Evolutionary conservation across 2,113 vertebrate genomes (phyloP).

Genomic region (Tiliqua scincoides): DNA sequence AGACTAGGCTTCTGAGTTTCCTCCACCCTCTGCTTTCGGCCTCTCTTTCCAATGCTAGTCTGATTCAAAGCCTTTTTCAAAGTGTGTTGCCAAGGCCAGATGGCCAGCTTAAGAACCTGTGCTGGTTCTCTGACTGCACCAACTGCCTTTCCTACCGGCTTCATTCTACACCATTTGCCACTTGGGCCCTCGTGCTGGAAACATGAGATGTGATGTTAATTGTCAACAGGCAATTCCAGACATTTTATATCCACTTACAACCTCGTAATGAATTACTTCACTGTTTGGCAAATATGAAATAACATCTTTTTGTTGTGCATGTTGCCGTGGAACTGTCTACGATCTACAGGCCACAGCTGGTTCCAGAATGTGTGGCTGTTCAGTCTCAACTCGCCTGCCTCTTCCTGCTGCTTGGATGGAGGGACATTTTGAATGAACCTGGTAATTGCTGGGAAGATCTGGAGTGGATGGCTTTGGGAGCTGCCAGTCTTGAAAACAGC

Average conservation of each 20-base stretch:
- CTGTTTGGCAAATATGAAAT: slow-evolving; percentile 74
- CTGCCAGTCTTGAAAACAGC: slow-evolving; percentile 69
- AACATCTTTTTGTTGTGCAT: slow-evolving; percentile 53
- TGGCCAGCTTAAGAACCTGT: slow-evolving; percentile 49
- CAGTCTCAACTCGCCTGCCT: slow-evolving; percentile 52
- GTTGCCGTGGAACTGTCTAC: slow-evolving; percentile 62
- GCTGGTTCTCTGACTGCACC: slow-evolving; percentile 42
- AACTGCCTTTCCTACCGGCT: slow-evolving; percentile 45
- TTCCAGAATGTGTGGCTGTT: slow-evolving; percentile 61
- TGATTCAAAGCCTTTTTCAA: slow-evolving; percentile 49
- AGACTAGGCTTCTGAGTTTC: slow-evolving; percentile 21
- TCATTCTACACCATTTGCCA: slow-evolving; percentile 52
- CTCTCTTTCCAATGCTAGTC: slow-evolving; percentile 29
- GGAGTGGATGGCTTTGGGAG: slow-evolving; percentile 72
- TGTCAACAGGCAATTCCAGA: slow-evolving; percentile 71
- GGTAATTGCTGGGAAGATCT: slow-evolving; percentile 73
- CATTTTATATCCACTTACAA: slow-evolving; percentile 74
- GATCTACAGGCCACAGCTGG: slow-evolving; percentile 76
- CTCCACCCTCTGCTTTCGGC: neutral
- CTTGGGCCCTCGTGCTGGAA: slow-evolving; percentile 58
- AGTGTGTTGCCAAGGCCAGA: slow-evolving; percentile 21
- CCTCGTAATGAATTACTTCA: slow-evolving; percentile 76
- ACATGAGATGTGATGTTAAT: slow-evolving; percentile 71
- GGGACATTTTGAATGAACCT: slow-evolving; percentile 74
- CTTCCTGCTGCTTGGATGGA: slow-evolving; percentile 60